Evolutionary conservation across 2,888 invertebrate genomes (phyloP), one percentile per base, ranked within the genome.

Genomic region (Cylloceria caligata): DNA sequence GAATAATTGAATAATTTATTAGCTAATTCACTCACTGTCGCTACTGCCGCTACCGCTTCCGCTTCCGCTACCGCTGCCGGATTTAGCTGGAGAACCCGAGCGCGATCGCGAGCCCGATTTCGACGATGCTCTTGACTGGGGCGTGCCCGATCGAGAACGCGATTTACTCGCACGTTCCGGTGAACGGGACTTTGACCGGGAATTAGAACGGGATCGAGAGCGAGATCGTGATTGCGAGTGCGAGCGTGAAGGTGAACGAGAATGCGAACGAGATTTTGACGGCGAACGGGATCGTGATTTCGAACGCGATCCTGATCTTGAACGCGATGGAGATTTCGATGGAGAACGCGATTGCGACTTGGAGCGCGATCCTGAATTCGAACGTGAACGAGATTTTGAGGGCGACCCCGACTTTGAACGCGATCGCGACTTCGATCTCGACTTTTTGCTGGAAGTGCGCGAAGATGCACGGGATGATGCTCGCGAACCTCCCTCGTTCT

Each of bases 391-490:
- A 11, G 89, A 90, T 52, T 86, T 85, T 0, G 89, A 87, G 13
- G 64, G 79, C 7, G 87, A 75, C 11, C 74, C 2, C 7, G 74
- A 88, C 73, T 89, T 72, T 16, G 91, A 88, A 64, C 88, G 81
- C 7, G 91, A 89, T 65, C 88, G 81, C 6, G 91, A 89, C 85
- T 89, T 76, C 49, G 92, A 88, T 83, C 90, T 30, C 1, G 89
- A 90, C 30, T 88, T 74, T n/a, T 89, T 88, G 85, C 89, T 30
- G 5, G 92, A 89, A 87, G 88, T 88, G 73, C 88, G 89, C 4
- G 87, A 93, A 87, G 84, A 94, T 88, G 49, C 93, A n/a, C 91
- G 88, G 1, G 93, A 93, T 30, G 91, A 90, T 0, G 94, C 94
- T 0, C 92, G 93, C 0, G 95, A 92, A 21, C 84, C 90, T 6